Evolutionary conservation across 2,113 vertebrate species (phyloP).

Genomic region (Perca flavescens): DNA sequence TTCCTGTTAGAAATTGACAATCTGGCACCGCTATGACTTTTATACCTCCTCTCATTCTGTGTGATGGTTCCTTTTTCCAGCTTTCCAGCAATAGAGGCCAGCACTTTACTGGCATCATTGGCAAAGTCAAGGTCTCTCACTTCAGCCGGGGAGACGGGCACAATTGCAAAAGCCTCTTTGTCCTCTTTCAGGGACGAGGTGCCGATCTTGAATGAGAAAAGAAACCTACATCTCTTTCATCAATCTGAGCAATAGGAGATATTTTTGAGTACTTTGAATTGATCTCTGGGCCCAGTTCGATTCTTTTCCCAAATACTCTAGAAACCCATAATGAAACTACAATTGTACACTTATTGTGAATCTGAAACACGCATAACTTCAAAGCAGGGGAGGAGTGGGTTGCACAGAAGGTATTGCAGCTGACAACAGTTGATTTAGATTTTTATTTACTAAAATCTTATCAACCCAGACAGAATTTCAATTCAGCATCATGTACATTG

Average conservation of each 20-base stretch:
- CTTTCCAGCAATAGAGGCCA: conserved; percentile 97
- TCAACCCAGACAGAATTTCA: not conserved
- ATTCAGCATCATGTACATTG: conserved; percentile 3
- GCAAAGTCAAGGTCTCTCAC: conserved; percentile 98
- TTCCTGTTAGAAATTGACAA: not conserved
- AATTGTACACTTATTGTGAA: not conserved
- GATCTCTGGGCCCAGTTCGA: not conserved
- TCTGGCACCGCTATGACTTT: not conserved
- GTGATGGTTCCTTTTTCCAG: conserved; percentile 98
- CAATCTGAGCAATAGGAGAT: not conserved
- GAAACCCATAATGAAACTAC: not conserved
- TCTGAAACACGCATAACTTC: not conserved
- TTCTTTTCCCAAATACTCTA: not conserved
- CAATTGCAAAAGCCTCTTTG: conserved; percentile 98
- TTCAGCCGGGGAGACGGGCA: conserved; percentile 97
- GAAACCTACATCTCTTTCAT: not conserved
- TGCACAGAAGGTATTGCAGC: not conserved
- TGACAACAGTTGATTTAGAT: not conserved
- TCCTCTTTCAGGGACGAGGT: conserved; percentile 97
- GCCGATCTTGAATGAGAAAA: conserved; percentile 88
- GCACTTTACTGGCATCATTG: conserved; percentile 97
- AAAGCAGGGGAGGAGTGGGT: not conserved
- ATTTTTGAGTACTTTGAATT: not conserved
- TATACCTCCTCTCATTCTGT: conserved; percentile 96
- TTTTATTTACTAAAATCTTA: not conserved